These are phyloP conservation scores for Mizuhopecten yessoensis DNA, from an alignment of 1,140 invertebrate genomes.

Conservation along the genomic window DNA sequence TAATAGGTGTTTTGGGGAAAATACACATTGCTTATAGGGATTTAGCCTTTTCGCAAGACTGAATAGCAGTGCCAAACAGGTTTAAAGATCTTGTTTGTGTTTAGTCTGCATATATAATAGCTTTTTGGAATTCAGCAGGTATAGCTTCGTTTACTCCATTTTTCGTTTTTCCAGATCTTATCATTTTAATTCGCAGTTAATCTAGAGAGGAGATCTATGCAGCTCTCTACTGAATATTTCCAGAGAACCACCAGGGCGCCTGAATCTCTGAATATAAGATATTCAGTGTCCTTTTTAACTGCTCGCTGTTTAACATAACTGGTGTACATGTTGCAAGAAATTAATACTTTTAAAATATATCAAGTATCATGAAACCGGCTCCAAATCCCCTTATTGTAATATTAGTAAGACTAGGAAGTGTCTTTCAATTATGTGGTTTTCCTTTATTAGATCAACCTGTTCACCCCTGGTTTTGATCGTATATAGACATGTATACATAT, in stretches of 20 bases:
- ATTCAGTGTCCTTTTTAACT: background rate
- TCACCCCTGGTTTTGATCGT: background rate
- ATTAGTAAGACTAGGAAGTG: background rate
- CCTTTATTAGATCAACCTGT: conserved; percentile 1
- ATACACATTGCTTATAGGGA: background rate
- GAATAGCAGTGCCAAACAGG: background rate
- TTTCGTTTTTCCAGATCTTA: background rate
- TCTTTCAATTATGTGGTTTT: background rate
- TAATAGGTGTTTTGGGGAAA: background rate
- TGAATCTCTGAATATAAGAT: background rate
- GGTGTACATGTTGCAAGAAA: too few relatives aligned
- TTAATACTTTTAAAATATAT: background rate
- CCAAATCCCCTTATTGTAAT: background rate
- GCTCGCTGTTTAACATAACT: too few relatives aligned
- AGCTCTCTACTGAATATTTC: background rate
- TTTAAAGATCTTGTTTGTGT: background rate
- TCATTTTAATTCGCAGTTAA: conserved; percentile 21
- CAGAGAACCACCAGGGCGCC: background rate
- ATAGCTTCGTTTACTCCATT: background rate
- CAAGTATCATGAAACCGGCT: background rate
- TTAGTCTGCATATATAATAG: background rate
- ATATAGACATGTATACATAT: background rate
- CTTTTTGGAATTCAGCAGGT: background rate
- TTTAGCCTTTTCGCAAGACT: background rate
- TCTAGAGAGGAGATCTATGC: background rate